Evolutionary conservation across 2,888 invertebrate genomes (phyloP), one percentile per base, ranked within the genome.

Genomic region (Boloria selene): DNA sequence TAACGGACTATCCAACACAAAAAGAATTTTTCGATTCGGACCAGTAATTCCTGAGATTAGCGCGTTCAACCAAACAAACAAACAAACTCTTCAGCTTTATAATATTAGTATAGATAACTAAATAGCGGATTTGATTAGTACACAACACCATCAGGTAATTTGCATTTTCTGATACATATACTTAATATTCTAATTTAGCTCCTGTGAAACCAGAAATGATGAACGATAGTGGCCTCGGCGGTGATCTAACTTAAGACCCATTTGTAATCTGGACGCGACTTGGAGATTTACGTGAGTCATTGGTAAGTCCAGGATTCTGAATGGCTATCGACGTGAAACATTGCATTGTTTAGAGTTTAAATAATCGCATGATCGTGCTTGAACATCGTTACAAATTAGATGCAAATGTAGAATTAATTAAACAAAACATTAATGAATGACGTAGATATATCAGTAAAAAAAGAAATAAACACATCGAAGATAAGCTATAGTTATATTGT

Each of bases 241-340:
- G 26, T 61, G 18, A 49, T 67, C 44, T 59, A 67, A 73, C 69
- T 77, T 77, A 79, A 72, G 56, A 65, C 69, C 70, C 69, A 76
- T 85, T 85, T 81, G 75, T 79, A 82, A 79, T 76, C 81, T 70
- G 73, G 67, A 74, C 75, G 71, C 55, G 61, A 56, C 65, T 65
- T 70, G 71, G 70, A 72, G 18, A 72, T 69, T 70, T 62, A 58
- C 66, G 58, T 82, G 83, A 81, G 63, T 79, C 81, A 81, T 71
- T 61, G 77, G 75, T 70, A 76, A 74, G 72, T 73, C 82, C 81
- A 73, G 74, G 72, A 70, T 71, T 67, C 47, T 54, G 47, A 54
- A 42, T 18, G 44, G 51, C 18, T 22, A 44, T 51, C 42, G 6
- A 51, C 56, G 16, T 44, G 26, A 50, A 10, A 16, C 51, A 64